A percentile compares a stretch with the other conserved stretches of the same genome.
These are phyloP conservation scores for Caenorhabditis virilis DNA, from an alignment of 2,888 invertebrate species.

Conservation along the genomic window DNA sequence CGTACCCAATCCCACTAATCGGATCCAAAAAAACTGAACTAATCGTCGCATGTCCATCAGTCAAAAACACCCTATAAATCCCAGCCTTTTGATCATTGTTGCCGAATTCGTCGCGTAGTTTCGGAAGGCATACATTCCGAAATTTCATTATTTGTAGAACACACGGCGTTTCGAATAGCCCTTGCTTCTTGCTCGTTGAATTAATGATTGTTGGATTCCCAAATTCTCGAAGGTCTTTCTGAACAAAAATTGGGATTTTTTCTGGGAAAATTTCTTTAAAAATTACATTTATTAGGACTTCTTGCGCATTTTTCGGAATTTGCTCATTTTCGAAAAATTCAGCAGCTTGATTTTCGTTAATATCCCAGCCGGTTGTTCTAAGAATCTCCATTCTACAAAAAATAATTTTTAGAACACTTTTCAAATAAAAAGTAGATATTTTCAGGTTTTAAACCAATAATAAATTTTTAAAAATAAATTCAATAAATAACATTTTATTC, in stretches of 20 bases:
- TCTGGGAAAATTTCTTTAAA: constrained; percentile 11
- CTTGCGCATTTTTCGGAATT: constrained; percentile 10
- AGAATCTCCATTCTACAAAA: constrained; percentile 22
- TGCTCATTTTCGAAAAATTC: constrained; percentile 19
- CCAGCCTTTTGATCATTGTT: constrained; percentile 11
- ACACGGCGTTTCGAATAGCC: constrained; percentile 17
- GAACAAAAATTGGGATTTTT: not conserved
- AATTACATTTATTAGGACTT: constrained; percentile 20
- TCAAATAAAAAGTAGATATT: not conserved
- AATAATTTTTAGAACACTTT: not conserved
- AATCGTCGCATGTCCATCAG: constrained; percentile 37
- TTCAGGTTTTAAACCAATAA: no score
- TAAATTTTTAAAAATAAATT: no score
- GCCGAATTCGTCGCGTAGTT: constrained; percentile 24
- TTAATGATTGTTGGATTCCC: constrained; percentile 21
- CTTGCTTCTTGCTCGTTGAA: constrained; percentile 14
- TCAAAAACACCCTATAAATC: constrained; percentile 37
- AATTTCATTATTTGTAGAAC: constrained; percentile 36
- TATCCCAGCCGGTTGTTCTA: constrained; percentile 32
- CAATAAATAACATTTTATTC: no score
- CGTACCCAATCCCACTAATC: constrained; percentile 20
- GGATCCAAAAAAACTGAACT: constrained; percentile 20
- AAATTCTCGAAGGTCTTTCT: constrained; percentile 33
- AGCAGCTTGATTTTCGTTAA: constrained; percentile 18
- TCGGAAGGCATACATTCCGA: constrained; percentile 21